These are phyloP conservation scores for Caenorhabditis zanzibari DNA, from an alignment of 2,888 invertebrate species.

Conservation along the genomic window DNA sequence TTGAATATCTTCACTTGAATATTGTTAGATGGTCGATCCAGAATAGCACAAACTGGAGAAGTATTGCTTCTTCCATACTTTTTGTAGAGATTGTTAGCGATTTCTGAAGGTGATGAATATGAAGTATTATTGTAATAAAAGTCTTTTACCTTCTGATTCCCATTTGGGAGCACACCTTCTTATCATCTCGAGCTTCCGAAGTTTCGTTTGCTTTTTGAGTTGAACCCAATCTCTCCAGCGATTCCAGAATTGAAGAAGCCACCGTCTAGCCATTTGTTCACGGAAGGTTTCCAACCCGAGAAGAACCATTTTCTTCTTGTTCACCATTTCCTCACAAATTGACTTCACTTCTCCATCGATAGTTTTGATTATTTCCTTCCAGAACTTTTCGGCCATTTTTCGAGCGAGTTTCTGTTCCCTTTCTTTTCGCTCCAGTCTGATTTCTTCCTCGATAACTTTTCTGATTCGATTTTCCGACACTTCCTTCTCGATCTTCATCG, in stretches of 20 bases:
- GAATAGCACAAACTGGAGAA: background rate
- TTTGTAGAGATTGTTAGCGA: conserved; percentile 1
- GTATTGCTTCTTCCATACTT: conserved; percentile 24
- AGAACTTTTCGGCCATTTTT: conserved; percentile 29
- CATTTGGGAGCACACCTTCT: conserved; percentile 54
- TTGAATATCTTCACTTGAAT: conserved; percentile 27
- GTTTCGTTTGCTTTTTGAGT: conserved; percentile 48
- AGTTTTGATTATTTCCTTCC: conserved; percentile 19
- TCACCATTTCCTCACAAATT: conserved; percentile 41
- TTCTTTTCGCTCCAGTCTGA: conserved; percentile 28
- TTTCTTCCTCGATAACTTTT: conserved; percentile 15
- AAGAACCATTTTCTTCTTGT: conserved; percentile 40
- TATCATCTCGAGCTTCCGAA: conserved; percentile 21
- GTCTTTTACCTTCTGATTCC: conserved; percentile 55
- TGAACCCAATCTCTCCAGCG: conserved; percentile 68
- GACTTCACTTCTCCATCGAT: conserved; percentile 32
- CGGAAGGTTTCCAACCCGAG: conserved; percentile 36
- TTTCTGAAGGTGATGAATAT: conserved; percentile 22
- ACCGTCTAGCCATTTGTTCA: conserved; percentile 50
- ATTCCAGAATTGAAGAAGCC: conserved; percentile 75
- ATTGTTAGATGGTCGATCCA: conserved; percentile 1
- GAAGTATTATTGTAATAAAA: background rate
- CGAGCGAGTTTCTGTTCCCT: conserved; percentile 34
- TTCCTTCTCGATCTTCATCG: conserved; percentile 40
- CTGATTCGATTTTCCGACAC: conserved; percentile 28